These are phyloP conservation scores for Phallusia fumigata DNA, from an alignment of 23 tunicate genomes.

Conservation along the genomic window DNA sequence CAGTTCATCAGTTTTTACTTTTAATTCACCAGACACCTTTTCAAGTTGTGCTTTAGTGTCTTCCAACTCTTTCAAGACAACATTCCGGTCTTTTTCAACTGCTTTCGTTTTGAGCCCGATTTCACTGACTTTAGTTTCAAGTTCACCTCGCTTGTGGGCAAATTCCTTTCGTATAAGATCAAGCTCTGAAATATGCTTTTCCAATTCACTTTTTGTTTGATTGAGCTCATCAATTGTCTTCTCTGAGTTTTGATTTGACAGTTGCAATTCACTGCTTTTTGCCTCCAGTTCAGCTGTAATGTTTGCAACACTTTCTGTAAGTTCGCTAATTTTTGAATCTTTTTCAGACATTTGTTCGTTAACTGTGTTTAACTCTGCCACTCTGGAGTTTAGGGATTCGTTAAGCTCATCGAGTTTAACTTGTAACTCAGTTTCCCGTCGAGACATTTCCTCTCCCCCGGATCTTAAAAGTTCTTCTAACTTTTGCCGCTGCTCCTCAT, in stretches of 20 bases:
- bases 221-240: conserved; percentile 22
- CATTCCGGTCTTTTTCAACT: conserved; percentile 18
- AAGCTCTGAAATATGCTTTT: conserved; percentile 39
- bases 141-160: conserved; percentile 20
- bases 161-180: conserved; percentile 35
- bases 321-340: neutral
- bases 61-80: neutral
- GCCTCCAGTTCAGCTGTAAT: conserved; percentile 16
- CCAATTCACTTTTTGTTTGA: conserved; percentile 35
- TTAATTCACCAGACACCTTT: neutral
- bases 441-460: neutral
- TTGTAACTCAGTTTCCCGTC: conserved; percentile 14
- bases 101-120: conserved; percentile 17
- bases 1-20: conserved; percentile 8
- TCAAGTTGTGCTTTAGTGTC: neutral
- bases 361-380: conserved; percentile 11
- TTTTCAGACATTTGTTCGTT: conserved; percentile 12
- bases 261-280: conserved; percentile 20
- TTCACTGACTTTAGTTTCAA: conserved; percentile 32
- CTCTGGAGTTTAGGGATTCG: neutral
- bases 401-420: conserved; percentile 4
- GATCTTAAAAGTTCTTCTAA: conserved; percentile 12
- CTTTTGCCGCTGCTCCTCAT: conserved; percentile 2
- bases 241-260: conserved; percentile 4
- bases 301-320: neutral